Percentiles rank a stretch among this genome's conserved stretches.
phyloP scores from a whole-genome alignment of 1,140 invertebrate species.

The Akabosia matsudoensis region DNA sequence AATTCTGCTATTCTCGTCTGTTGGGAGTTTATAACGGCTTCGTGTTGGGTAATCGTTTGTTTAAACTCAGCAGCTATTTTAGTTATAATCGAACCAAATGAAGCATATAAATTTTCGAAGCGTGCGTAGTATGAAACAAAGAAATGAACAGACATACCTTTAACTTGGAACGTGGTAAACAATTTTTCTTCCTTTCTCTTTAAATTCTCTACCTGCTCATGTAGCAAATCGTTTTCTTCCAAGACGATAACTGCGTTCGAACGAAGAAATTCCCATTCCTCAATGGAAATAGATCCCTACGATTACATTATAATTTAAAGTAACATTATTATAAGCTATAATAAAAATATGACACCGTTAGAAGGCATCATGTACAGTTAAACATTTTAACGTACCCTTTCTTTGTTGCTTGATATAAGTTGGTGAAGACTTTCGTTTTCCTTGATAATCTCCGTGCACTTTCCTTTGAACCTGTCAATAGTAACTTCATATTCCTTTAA shows the following conservation, averaged over 20 bases:
- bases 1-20: conserved; percentile 56
- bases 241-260: conserved; percentile 56
- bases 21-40: conserved; percentile 59
- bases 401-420: conserved; percentile 57
- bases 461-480: conserved; percentile 60
- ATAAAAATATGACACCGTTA: background rate
- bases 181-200: conserved; percentile 62
- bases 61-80: conserved; percentile 23
- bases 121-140: background rate
- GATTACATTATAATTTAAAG: conserved; percentile 36
- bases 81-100: background rate
- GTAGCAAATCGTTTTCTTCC: conserved; percentile 51
- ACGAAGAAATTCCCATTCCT: conserved; percentile 52
- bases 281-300: conserved; percentile 51
- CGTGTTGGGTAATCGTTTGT: conserved; percentile 56
- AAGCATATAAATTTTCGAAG: too few species aligned
- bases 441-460: conserved; percentile 59
- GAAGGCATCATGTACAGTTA: too few species aligned
- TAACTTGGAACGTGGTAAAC: conserved; percentile 50
- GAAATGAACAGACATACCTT: conserved; percentile 23
- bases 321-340: background rate
- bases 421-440: conserved; percentile 63
- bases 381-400: conserved; percentile 51
- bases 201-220: conserved; percentile 53
- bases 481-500: conserved; percentile 60